Base-by-base conservation (phyloP, 2,888 invertebrate species). In the Strigamia crassipes region DNA sequence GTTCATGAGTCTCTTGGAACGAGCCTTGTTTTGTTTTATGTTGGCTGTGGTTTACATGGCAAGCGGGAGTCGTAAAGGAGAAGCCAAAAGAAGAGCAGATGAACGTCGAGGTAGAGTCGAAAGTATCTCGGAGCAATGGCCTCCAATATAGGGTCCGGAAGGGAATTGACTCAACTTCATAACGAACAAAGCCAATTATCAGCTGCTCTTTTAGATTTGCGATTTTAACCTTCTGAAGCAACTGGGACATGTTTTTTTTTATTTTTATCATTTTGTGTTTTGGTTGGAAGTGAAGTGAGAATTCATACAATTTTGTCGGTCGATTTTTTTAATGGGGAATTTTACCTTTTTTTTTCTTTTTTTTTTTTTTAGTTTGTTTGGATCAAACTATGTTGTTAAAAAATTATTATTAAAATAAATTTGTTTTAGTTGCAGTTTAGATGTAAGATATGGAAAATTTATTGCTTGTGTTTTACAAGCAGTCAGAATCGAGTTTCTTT, bases 21-120 rank as follows among this genome's bases (percentile, higher is more conserved):
- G 56, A 56, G 56, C 56, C 56, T 56, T 56, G 56, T 56, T 56
- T 56, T 56, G 56, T 56, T 56, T 56, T 56, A 56, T 56, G 56
- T 56, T 56, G 56, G 56, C 56, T 56, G 56, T 56, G 56, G 56
- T 56, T 56, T 56, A 56, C 56, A 56, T 56, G 56, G 56, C 56
- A 56, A 56, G n/a, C 56, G 56, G 56, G 56, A 56, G 56, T 56
- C 56, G 56, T 56, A 56, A 56, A 56, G 56, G 56, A 56, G n/a
- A 56, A 56, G 56, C 56, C 56, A 56, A 56, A 56, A 56, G 56
- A 56, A 56, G 18, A n/a, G 18, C 18, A 56, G 56, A 56, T 56
- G 56, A 56, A 56, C 18, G 56, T 56, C 15, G n/a, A 56, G 56
- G 56, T 56, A 18, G 56, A n/a, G 56, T 18, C 56, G 56, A 56